Evolutionary conservation across 2,797 vertebrate species (phyloP).

Genomic region (Ptychobarbus kaznakovi): DNA sequence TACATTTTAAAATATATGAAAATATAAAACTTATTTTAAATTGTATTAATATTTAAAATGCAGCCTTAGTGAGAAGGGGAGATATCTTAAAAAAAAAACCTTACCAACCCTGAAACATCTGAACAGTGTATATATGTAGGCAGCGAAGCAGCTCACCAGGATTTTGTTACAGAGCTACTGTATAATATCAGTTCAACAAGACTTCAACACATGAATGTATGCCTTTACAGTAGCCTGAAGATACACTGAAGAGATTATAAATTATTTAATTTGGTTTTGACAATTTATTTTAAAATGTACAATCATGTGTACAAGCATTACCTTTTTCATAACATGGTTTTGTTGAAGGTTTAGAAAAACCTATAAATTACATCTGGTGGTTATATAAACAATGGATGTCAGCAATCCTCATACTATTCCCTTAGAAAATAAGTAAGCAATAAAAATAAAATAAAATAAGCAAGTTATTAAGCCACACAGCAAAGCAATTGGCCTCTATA

Average conservation of each 20-base stretch:
- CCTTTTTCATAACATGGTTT: neutral
- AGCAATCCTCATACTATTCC: conserved; percentile 34
- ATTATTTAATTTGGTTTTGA: neutral
- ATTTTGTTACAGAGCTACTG: neutral
- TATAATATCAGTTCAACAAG: neutral
- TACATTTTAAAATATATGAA: neutral
- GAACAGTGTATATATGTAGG: neutral
- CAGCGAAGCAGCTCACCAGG: neutral
- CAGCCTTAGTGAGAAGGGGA: neutral
- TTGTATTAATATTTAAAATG: neutral
- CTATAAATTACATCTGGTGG: neutral
- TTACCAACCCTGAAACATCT: neutral
- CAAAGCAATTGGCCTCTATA: neutral
- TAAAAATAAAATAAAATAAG: no score
- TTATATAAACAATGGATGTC: neutral
- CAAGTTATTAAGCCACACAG: neutral
- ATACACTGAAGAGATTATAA: neutral
- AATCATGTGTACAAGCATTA: neutral
- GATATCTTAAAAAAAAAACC: neutral
- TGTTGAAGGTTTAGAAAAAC: conserved; percentile 16
- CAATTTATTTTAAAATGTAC: neutral
- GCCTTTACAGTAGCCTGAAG: neutral
- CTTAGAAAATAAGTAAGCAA: conserved; percentile 5
- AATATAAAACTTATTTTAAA: no score
- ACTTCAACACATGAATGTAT: neutral